Percentiles rank a stretch among this genome's conserved stretches.
These are phyloP conservation scores for Astreopora myriophthalma DNA, from an alignment of 64 coral and sea anemone species.

Conservation along the genomic window DNA sequence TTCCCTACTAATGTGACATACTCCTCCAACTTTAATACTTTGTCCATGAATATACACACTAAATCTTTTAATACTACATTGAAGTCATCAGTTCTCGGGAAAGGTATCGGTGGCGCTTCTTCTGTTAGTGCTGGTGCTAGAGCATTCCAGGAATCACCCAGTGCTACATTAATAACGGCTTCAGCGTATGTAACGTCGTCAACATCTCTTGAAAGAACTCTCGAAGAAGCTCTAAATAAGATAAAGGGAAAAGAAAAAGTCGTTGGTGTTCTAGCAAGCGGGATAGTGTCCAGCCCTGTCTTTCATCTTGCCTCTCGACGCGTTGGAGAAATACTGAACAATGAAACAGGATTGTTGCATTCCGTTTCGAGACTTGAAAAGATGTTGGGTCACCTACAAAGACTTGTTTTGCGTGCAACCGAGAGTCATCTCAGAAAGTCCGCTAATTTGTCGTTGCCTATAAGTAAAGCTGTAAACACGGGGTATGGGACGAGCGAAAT, in stretches of 20 bases:
- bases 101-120: background rate
- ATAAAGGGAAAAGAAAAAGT: background rate
- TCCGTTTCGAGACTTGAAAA: slow-evolving; percentile 19
- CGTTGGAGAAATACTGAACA: slow-evolving; percentile 7
- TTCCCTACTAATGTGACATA: background rate
- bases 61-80: background rate
- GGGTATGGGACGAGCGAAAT: background rate
- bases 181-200: background rate
- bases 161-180: background rate
- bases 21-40: background rate
- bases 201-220: background rate
- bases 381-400: slow-evolving; percentile 22
- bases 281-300: slow-evolving; percentile 28
- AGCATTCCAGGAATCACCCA: background rate
- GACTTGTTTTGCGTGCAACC: background rate
- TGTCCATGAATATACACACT: background rate
- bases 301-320: background rate
- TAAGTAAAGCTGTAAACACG: background rate
- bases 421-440: background rate
- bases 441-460: background rate
- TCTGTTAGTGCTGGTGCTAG: background rate
- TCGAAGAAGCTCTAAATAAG: background rate
- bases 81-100: background rate
- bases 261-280: background rate
- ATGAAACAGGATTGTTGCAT: slow-evolving; percentile 12